These are phyloP conservation scores for Drosophila leontia DNA, from an alignment of 1,140 invertebrate genomes.

Conservation along the genomic window DNA sequence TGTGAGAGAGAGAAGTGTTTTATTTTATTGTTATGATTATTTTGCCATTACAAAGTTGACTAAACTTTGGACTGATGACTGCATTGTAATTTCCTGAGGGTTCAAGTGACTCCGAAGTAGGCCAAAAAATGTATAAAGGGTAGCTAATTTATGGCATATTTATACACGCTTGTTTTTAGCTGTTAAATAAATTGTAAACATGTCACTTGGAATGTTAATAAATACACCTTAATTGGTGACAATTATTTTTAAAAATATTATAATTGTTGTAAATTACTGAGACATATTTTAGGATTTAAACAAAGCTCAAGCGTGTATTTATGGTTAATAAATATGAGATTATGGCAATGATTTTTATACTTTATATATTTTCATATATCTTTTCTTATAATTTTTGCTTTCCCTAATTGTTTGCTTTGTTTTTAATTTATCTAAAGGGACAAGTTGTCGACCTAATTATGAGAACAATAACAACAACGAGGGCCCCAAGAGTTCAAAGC, in stretches of 20 bases:
- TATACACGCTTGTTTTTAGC: constrained; percentile 10
- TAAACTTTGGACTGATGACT: constrained; percentile 42
- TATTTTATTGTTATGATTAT: constrained; percentile 40
- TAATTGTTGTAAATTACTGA: neutral
- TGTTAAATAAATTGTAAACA: constrained; percentile 19
- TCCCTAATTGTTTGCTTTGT: neutral
- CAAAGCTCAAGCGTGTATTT: neutral
- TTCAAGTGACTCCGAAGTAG: neutral
- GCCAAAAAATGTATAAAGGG: constrained; percentile 23
- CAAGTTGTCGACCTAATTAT: constrained; percentile 46
- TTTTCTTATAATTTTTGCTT: neutral
- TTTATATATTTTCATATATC: neutral
- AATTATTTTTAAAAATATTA: constrained; percentile 7
- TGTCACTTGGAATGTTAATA: constrained; percentile 6
- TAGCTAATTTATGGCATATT: constrained; percentile 38
- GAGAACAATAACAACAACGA: constrained; percentile 6
- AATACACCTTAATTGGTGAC: neutral
- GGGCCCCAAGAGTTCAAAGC: constrained; percentile 16
- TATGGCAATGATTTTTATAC: constrained; percentile 1
- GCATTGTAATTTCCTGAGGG: constrained; percentile 27
- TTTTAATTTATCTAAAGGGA: constrained; percentile 8
- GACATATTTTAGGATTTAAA: neutral
- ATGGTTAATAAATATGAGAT: constrained; percentile 15
- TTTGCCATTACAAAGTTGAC: constrained; percentile 59
- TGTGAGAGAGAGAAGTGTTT: constrained; percentile 7